Conservation (phyloP, 1,140 invertebrate species). For the Xylocopa sonorina region DNA sequence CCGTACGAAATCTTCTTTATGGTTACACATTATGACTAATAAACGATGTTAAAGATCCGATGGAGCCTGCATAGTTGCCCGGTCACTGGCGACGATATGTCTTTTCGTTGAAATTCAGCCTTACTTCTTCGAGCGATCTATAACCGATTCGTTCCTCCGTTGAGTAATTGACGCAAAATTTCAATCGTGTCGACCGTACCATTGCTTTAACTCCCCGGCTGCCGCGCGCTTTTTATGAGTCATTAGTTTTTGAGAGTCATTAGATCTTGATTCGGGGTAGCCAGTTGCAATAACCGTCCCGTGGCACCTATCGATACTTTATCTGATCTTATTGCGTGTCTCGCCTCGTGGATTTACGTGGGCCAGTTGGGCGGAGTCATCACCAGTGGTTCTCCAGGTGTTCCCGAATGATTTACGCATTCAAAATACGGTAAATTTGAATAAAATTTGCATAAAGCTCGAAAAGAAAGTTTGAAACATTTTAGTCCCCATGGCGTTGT, state of each 20-base stretch:
- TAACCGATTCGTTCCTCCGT: neutral
- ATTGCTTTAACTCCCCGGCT: neutral
- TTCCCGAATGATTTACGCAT: neutral
- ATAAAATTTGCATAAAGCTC: too few species aligned
- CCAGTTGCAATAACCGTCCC: slow-evolving; percentile 19
- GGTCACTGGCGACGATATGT: neutral
- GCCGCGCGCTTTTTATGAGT: neutral
- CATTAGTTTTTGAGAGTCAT: slow-evolving; percentile 28
- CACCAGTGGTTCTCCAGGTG: slow-evolving; percentile 29
- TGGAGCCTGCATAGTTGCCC: neutral
- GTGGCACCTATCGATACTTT: slow-evolving; percentile 32
- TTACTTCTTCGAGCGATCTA: neutral
- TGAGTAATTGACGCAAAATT: neutral
- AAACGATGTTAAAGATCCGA: slow-evolving; percentile 32
- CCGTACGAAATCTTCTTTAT: slow-evolving; percentile 14
- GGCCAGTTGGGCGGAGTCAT: slow-evolving; percentile 48
- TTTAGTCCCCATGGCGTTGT: too few species aligned
- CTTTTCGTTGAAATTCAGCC: neutral
- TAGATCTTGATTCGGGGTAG: slow-evolving; percentile 42
- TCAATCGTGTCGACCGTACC: slow-evolving; percentile 3
- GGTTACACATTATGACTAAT: slow-evolving; percentile 32
- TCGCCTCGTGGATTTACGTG: slow-evolving; percentile 46
- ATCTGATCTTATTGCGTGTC: slow-evolving; percentile 27
- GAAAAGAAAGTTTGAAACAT: neutral
- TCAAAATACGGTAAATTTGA: neutral